A percentile compares a stretch with the other conserved stretches of the same genome.
Evolutionary conservation across 2,888 invertebrate genomes (phyloP).

Genomic region (Belgica antarctica): DNA sequence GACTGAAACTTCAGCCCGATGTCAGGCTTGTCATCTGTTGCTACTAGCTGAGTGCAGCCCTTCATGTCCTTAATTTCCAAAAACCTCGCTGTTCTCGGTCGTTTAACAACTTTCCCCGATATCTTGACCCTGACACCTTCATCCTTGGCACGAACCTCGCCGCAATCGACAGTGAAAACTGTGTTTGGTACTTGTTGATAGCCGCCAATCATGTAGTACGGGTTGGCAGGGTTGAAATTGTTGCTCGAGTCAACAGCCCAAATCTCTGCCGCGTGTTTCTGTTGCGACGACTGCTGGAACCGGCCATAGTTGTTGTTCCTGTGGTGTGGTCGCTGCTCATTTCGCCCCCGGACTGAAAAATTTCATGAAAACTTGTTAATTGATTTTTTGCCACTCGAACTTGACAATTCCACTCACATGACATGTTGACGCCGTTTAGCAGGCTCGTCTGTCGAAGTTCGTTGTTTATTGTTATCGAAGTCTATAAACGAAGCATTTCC

Average conservation of each 20-base stretch:
- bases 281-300: too few species aligned
- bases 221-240: not conserved
- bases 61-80: slow-evolving; percentile 63
- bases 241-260: too few species aligned
- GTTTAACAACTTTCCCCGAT: slow-evolving; percentile 63
- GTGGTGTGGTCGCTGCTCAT: too few species aligned
- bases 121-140: slow-evolving; percentile 58
- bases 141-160: slow-evolving; percentile 59
- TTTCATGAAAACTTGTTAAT: too few species aligned
- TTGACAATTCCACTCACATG: not conserved
- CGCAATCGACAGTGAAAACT: slow-evolving; percentile 55
- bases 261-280: not conserved
- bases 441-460: not conserved
- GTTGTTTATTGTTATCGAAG: not conserved
- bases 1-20: slow-evolving; percentile 53
- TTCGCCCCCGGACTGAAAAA: not conserved
- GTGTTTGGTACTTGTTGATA: slow-evolving; percentile 15
- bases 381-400: not conserved
- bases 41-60: slow-evolving; percentile 62
- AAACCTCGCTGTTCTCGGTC: slow-evolving; percentile 59
- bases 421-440: not conserved
- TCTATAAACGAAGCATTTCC: not conserved
- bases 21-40: slow-evolving; percentile 54
- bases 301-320: not conserved
- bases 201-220: not conserved